Evolutionary conservation across 2,113 vertebrate genomes (phyloP), one percentile per base, ranked within the genome.

Genomic region (Polyodon spathula): DNA sequence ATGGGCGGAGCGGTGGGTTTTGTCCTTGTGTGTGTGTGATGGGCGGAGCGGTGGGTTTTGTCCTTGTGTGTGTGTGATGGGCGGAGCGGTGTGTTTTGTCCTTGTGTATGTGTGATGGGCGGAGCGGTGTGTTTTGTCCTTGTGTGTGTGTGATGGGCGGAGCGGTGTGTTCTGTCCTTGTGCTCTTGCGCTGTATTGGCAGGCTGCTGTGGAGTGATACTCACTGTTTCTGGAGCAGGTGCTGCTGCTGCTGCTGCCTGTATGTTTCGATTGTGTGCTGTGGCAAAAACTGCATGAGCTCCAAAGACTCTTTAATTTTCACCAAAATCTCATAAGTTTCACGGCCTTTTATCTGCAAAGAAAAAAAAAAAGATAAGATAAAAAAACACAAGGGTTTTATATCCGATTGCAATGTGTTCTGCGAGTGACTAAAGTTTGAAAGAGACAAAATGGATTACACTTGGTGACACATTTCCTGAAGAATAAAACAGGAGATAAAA

Each of bases 221-320:
- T 98, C 85, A 99, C 96, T 97, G 96, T 88, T 98, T 98, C 80
- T 97, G 95, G 62, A 99, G 86, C 64, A 99, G 84, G 68, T 92
- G 95, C 71, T 99, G 95, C n/a, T n/a, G n/a, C 63, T 99, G 96
- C 74, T 99, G 96, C 70, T 97, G 95, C 44, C 96, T 75, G 83
- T 98, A 99, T 0, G 90, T 95, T 74, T 99, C 96, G 6, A 99
- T 97, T 1, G 96, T 98, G 78, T 98, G 95, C 78, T 97, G 94
- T 0, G 96, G 95, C 62, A 99, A 89, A 65, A 91, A 96, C 85
- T 99, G 96, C 95, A 97, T 98, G 61, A 99, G 91, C 56, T 99
- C 96, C 84, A 99, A 77, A 37, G 95, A 98, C 73, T 99, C 96
- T 68, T 99, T 99, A 80, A 99, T 99, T 87, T 99, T 99, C 50